Evolutionary conservation across 2,113 vertebrate genomes (phyloP).

Genomic region (Actenoides lindsayi): DNA sequence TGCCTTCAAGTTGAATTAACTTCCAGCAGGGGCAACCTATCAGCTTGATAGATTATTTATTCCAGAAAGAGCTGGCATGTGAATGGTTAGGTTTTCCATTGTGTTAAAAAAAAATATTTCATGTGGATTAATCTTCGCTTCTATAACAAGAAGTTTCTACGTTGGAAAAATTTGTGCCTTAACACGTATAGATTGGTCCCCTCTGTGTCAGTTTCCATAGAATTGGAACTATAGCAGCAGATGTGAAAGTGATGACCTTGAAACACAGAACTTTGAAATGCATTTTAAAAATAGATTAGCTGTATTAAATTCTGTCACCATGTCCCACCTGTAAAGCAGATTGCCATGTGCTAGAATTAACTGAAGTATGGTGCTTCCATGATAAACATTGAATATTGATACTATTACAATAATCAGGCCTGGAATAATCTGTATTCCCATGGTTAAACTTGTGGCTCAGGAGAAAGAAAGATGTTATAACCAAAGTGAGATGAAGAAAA

Average conservation of each 20-base stretch:
- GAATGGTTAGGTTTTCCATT: background rate
- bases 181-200: accelerated
- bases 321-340: background rate
- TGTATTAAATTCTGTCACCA: background rate
- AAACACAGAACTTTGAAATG: background rate
- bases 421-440: background rate
- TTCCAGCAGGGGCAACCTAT: background rate
- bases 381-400: background rate
- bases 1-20: background rate
- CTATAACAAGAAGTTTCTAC: background rate
- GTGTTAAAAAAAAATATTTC: background rate
- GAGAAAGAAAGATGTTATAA: background rate
- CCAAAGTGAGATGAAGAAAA: background rate
- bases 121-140: background rate
- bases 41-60: background rate
- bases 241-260: background rate
- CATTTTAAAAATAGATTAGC: background rate
- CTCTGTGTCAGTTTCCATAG: background rate
- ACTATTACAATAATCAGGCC: background rate
- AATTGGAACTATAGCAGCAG: background rate
- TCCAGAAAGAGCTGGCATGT: background rate
- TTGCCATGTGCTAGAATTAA: background rate
- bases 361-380: background rate
- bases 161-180: background rate
- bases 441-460: background rate